Evolutionary conservation across 1,140 invertebrate species (phyloP), one percentile per base, ranked within the genome.

Genomic region (Eubasilissa regina): DNA sequence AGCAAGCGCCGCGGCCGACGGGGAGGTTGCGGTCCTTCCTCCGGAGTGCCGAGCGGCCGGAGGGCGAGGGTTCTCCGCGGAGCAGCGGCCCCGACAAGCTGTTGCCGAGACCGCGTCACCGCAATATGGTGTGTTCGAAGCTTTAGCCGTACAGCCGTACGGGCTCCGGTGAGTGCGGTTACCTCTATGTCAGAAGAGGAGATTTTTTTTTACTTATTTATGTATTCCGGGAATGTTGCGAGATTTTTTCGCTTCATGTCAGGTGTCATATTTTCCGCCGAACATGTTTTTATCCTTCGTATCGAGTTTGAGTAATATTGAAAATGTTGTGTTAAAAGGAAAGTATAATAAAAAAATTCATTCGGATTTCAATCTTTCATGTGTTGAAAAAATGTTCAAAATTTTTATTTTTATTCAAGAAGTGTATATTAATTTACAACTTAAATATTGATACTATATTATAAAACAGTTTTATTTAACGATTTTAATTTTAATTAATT

Each of bases 121-220:
- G 75, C 82, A 83, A 83, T 83, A 81, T 83, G 82, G 81, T 78
- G 70, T 78, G 81, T 82, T 77, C 64, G 78, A 43, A 77, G 81
- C 72, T 80, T 79, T 79, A 70, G 44, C 15, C 58, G 47, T 66
- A 74, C 70, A 56, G 44, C 43, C 19, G 44, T 45, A 12, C 21
- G 45, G 66, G 48, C 56, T 21, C 56, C 70, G 35, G 70, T 44
- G 21, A 45, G 51, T 56, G 70, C 51, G 70, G 70, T 74, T 74
- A 74, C 70, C 70, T 74, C 17, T 74, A 51, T 55, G 70, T 56
- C 56, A 43, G 70, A n/a, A 56, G 51, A 35, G 51, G 53, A 55
- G 51, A 55, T 74, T 56, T 56, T 73, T n/a, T 55, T 70, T 47
- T 15, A 11, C 19, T 55, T 74, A 74, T 74, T 74, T 74, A 73